phyloP scores from a whole-genome alignment of 2,797 vertebrate species.

The Chaunax sp. region DNA sequence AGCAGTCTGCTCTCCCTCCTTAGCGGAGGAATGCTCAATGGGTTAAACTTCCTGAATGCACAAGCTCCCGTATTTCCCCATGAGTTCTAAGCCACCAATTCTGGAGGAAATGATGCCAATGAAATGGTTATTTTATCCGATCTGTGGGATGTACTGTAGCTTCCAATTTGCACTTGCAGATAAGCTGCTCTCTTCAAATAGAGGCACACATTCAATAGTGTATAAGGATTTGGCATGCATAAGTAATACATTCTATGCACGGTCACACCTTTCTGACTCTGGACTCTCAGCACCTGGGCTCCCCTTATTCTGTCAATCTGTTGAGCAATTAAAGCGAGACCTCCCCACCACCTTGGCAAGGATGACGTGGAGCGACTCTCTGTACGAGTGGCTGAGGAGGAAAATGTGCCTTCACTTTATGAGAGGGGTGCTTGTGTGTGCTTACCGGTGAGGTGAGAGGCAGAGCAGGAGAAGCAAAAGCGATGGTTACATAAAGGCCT shows the following conservation, averaged over 20 bases:
- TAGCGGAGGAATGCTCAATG: background rate
- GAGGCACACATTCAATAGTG: slow-evolving; percentile 46
- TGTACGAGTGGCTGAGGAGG: slow-evolving; percentile 8
- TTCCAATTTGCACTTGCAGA: slow-evolving; percentile 30
- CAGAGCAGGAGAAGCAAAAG: background rate
- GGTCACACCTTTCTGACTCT: slow-evolving; percentile 47
- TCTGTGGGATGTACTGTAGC: background rate
- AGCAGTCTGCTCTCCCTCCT: background rate
- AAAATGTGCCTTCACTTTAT: slow-evolving; percentile 17
- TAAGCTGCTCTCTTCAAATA: slow-evolving; percentile 41
- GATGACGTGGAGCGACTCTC: background rate
- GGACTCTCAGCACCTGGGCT: slow-evolving; percentile 33
- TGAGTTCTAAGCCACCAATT: slow-evolving; percentile 14
- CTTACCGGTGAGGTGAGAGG: background rate
- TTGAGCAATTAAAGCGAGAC: slow-evolving; percentile 53
- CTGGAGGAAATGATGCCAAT: slow-evolving; percentile 27
- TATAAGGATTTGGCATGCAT: slow-evolving; percentile 36
- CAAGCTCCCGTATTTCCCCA: slow-evolving; percentile 27
- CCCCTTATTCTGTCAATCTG: slow-evolving; percentile 58
- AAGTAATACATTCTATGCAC: slow-evolving; percentile 57
- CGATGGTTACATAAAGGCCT: background rate
- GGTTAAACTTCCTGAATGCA: slow-evolving; percentile 16
- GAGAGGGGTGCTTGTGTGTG: background rate
- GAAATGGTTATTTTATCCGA: slow-evolving; percentile 41
- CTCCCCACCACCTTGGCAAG: slow-evolving; percentile 23